Percentiles rank a stretch among this genome's conserved stretches.
These are phyloP conservation scores for Scaptomyza hsui DNA, from an alignment of 1,140 invertebrate species.

Conservation along the genomic window DNA sequence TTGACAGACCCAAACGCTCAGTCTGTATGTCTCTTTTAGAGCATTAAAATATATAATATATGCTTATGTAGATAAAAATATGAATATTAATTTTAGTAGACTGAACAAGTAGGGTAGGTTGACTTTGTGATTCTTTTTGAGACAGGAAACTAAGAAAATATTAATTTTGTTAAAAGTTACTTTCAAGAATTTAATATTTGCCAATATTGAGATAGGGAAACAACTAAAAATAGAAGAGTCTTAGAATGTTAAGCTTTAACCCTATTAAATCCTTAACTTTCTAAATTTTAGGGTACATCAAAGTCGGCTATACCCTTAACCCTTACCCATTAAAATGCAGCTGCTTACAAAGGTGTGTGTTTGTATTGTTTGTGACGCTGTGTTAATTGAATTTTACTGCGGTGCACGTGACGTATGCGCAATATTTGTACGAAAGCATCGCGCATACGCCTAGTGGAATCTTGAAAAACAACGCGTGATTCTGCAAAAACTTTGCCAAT, in stretches of 20 bases:
- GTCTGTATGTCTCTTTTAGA: constrained; percentile 5
- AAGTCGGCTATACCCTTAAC: neutral
- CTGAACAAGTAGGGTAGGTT: no score
- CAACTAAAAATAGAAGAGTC: no score
- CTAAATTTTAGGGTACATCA: neutral
- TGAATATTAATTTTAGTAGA: neutral
- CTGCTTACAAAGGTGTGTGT: neutral
- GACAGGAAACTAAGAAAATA: no score
- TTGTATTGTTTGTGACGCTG: neutral
- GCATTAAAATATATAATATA: neutral
- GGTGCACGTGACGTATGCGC: constrained; percentile 69
- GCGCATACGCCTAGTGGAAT: constrained; percentile 54
- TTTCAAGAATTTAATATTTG: no score
- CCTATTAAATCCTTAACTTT: no score
- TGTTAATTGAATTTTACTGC: constrained; percentile 56
- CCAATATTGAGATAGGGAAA: no score
- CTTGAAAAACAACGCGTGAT: constrained; percentile 36
- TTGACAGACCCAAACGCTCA: constrained; percentile 29
- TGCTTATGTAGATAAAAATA: neutral
- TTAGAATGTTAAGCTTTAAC: no score
- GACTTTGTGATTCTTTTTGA: no score
- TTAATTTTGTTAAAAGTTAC: no score
- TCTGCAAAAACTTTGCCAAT: constrained; percentile 27
- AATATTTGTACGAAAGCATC: constrained; percentile 39
- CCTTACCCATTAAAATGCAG: neutral